Evolutionary conservation across 2,888 invertebrate species (phyloP).

Genomic region (Lamellibrachia satsuma): DNA sequence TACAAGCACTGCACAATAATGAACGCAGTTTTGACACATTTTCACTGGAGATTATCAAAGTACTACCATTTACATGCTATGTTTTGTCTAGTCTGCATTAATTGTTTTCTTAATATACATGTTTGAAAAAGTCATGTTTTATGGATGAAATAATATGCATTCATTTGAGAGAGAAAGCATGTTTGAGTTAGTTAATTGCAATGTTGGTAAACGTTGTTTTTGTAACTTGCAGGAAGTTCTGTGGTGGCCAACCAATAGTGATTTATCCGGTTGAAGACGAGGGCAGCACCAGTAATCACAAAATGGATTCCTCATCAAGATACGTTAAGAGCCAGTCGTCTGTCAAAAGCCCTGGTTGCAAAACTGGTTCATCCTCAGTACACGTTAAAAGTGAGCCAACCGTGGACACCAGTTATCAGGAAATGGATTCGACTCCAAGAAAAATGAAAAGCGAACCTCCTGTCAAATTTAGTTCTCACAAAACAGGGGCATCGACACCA

Average conservation of each 20-base stretch:
- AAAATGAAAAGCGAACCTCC: background rate
- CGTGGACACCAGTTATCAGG: background rate
- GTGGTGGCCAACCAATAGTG: background rate
- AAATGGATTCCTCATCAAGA: background rate
- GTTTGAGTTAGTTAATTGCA: background rate
- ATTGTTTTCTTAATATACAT: background rate
- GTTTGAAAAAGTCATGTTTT: background rate
- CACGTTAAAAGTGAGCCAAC: background rate
- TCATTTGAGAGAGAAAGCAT: background rate
- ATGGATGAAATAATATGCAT: background rate
- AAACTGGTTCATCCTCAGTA: background rate
- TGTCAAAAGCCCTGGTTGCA: background rate
- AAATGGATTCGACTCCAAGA: background rate
- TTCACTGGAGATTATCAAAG: too few relatives aligned
- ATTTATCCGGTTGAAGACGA: background rate
- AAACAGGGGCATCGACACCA: background rate
- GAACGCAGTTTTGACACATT: too few relatives aligned
- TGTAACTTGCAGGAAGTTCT: background rate
- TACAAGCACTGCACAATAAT: too few relatives aligned
- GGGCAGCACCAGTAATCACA: background rate
- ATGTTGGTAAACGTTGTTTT: background rate
- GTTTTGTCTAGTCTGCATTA: too few relatives aligned
- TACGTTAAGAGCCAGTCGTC: background rate
- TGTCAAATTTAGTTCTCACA: background rate
- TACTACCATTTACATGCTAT: too few relatives aligned